These are phyloP conservation scores for Heliconius aoede DNA, from an alignment of 2,888 invertebrate species.

Conservation along the genomic window DNA sequence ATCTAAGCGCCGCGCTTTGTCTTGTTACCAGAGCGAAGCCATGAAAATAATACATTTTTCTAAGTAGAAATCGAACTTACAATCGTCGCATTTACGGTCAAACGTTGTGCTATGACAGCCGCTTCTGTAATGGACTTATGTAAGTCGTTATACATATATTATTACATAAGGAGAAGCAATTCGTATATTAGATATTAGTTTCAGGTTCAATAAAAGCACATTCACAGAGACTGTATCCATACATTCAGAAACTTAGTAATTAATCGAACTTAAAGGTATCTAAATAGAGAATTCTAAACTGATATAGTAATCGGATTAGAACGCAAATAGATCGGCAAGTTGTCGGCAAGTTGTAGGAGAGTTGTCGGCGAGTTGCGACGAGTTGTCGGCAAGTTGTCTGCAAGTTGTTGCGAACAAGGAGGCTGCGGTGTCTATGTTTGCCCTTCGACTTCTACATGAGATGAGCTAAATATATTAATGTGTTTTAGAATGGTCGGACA, in stretches of 20 bases:
- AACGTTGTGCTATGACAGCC: no score
- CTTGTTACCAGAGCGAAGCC: no score
- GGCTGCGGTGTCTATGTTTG: conserved; percentile 60
- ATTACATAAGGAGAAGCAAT: neutral
- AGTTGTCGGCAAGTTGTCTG: conserved; percentile 55
- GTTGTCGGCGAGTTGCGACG: conserved; percentile 54
- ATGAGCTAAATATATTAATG: conserved; percentile 41
- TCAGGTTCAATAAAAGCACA: conserved; percentile 24
- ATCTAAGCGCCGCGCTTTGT: no score
- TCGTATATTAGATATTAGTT: neutral
- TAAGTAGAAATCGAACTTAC: no score
- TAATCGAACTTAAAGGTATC: conserved; percentile 43
- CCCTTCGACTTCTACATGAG: conserved; percentile 60
- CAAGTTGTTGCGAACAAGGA: conserved; percentile 41
- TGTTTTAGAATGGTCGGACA: neutral
- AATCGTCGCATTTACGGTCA: no score
- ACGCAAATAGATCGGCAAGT: conserved; percentile 67
- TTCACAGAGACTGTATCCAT: conserved; percentile 28
- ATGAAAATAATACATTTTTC: no score
- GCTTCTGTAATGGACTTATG: no score
- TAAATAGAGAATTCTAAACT: conserved; percentile 43
- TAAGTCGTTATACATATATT: neutral
- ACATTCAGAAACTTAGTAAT: conserved; percentile 30
- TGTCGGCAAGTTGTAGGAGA: conserved; percentile 54
- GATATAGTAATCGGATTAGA: conserved; percentile 47